Percentiles rank a stretch among this genome's conserved stretches.
phyloP scores from a whole-genome alignment of 2,113 vertebrate genomes.

The Oreochromis niloticus region DNA sequence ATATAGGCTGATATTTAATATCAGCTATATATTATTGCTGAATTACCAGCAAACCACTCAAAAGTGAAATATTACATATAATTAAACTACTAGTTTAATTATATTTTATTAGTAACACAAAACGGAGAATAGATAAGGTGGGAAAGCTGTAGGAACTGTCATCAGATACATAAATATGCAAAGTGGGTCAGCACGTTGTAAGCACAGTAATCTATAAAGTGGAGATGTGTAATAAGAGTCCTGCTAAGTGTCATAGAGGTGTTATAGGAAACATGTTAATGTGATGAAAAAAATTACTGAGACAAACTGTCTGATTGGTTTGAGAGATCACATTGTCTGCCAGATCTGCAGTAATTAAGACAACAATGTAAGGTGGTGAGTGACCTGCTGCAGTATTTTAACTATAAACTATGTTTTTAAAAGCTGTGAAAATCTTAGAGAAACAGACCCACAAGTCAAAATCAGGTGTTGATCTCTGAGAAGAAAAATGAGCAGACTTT shows the following conservation, averaged over 20 bases:
- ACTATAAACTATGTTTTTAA: neutral
- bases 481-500: neutral
- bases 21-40: neutral
- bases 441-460: neutral
- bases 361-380: neutral
- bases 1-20: neutral
- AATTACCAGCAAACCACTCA: neutral
- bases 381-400: neutral
- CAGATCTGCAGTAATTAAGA: neutral
- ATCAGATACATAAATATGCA: neutral
- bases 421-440: neutral
- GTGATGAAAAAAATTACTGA: neutral
- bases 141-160: neutral
- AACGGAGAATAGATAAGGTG: neutral
- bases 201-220: neutral
- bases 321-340: neutral
- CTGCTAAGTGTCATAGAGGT: neutral
- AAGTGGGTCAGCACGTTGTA: neutral
- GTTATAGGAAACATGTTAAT: neutral
- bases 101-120: neutral
- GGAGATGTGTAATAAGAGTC: neutral
- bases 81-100: neutral
- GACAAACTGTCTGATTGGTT: neutral
- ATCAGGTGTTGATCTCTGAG: neutral
- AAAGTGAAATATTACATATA: neutral